Evolutionary conservation across 2,113 vertebrate species (phyloP), one percentile per base, ranked within the genome.

Genomic region (Anhinga rufa): DNA sequence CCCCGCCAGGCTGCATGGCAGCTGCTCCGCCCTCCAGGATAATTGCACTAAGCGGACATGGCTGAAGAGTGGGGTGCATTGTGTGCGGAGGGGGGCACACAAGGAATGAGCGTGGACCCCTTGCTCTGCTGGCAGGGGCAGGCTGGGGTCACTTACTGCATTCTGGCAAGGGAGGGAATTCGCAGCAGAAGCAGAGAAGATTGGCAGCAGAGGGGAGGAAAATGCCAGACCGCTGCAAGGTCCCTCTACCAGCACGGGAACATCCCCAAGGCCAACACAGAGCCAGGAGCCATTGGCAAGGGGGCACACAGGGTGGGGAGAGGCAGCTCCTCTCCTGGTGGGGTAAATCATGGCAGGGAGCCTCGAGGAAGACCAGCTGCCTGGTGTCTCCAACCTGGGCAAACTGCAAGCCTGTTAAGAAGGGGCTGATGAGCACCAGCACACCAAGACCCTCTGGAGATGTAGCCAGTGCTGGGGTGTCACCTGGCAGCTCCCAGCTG

Each of bases 401-500:
- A 4, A 52, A 46, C 74, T 42, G 61, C 3, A 1, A 52, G 34
- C 31, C 18, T 4, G 0, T 34, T 26, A n/a, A 12, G 34, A 61
- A 48, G 29, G 38, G 2, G 3, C 28, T 6, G 49, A 25, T 14
- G 57, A 40, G 55, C 40, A 11, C 62, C 4, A 48, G n/a, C 40
- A 70, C 32, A 4, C 16, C 44, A 13, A 57, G 54, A 70, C 25
- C 55, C 64, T 52, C 54, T 26, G n/a, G 26, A 44, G 58, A 29
- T 66, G 60, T 49, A 65, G 58, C 58, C 74, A 38, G 36, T 4
- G 3, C 49, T 36, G n/a, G 16, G 48, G 18, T 28, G 14, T 42
- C 57, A 22, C 2, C 1, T 2, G 0, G 52, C 52, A 26, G 18
- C 25, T 36, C 61, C 82, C 26, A 19, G 7, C 18, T 1, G 0